Evolutionary conservation across 2,888 invertebrate species (phyloP).

Genomic region (Pristionchus entomophagus): DNA sequence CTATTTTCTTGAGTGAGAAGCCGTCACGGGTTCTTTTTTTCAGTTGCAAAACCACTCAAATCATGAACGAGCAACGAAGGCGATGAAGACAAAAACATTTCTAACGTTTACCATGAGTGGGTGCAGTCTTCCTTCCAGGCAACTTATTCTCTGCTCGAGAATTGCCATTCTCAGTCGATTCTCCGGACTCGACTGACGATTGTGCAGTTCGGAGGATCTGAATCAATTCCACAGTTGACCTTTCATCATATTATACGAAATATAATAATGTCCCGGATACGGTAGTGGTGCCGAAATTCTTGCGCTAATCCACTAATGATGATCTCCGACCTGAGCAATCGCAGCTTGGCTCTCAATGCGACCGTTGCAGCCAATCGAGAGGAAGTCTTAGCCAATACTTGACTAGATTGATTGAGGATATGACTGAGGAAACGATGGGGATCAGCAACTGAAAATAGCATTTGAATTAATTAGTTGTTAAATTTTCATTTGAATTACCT

Average conservation of each 20-base stretch:
- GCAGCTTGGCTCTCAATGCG: constrained; percentile 37
- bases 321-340: constrained; percentile 21
- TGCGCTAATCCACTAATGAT: too few relatives aligned
- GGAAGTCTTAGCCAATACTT: constrained; percentile 46
- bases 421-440: constrained; percentile 39
- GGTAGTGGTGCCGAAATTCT: neutral
- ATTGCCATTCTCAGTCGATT: constrained; percentile 43
- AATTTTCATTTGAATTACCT: neutral
- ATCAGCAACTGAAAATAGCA: constrained; percentile 25
- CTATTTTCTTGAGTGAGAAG: neutral
- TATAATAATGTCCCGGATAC: neutral
- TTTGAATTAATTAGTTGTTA: neutral
- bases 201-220: constrained; percentile 27
- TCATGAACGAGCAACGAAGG: too few relatives aligned
- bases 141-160: constrained; percentile 45
- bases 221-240: neutral
- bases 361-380: constrained; percentile 43
- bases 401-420: constrained; percentile 44
- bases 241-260: too few relatives aligned
- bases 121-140: constrained; percentile 38
- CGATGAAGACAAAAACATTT: too few relatives aligned
- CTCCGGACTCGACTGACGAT: neutral
- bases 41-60: too few relatives aligned
- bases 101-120: constrained; percentile 8
- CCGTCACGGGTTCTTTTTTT: neutral